Evolutionary conservation across 2,797 vertebrate species (phyloP).

Genomic region (Falco biarmicus): DNA sequence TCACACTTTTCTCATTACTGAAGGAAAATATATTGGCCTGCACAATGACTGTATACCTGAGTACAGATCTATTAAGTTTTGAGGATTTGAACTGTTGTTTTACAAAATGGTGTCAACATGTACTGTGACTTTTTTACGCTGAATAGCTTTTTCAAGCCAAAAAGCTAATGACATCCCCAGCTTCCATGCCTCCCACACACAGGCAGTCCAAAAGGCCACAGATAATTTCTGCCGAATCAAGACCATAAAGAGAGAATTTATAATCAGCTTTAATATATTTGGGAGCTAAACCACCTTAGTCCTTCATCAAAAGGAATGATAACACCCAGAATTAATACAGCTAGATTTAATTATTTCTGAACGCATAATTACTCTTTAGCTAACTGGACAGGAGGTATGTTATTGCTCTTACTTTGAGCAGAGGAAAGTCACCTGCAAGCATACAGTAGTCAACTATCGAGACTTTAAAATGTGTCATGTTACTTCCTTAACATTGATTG

Average conservation of each 20-base stretch:
- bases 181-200: constrained; percentile 29
- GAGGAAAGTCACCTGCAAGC: not conserved
- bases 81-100: constrained; percentile 28
- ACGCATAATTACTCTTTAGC: constrained; percentile 67
- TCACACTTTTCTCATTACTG: not conserved
- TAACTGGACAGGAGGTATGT: constrained; percentile 45
- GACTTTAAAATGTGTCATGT: not conserved
- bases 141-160: constrained; percentile 20
- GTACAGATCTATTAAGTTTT: constrained; percentile 3
- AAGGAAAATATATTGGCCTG: not conserved
- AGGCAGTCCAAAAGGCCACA: constrained; percentile 31
- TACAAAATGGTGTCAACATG: constrained; percentile 19
- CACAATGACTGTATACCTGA: not conserved
- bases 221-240: constrained; percentile 69
- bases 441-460: not conserved
- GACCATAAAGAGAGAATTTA: constrained; percentile 67
- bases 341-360: constrained; percentile 72
- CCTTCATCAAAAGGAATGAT: constrained; percentile 75
- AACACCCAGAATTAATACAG: constrained; percentile 68
- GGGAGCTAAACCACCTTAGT: constrained; percentile 71
- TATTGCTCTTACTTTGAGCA: constrained; percentile 15
- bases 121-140: not conserved
- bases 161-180: constrained; percentile 35
- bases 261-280: constrained; percentile 76
- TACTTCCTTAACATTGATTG: not conserved